Base-by-base conservation (phyloP, 2,797 vertebrate genomes). In the Gymnocypris eckloni region DNA sequence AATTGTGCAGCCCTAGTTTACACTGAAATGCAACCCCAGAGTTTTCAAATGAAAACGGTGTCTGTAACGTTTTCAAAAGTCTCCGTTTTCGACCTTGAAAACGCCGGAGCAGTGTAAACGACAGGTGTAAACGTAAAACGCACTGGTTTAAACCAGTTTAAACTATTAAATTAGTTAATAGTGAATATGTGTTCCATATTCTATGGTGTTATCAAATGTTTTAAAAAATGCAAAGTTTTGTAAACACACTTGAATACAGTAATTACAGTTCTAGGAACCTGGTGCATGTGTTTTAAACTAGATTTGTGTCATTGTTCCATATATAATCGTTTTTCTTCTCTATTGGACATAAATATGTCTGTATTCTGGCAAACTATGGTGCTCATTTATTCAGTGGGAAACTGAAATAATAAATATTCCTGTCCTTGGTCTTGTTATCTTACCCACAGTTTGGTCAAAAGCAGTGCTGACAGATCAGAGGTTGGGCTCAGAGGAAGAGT, bases 361-460 rank as follows among this genome's bases (percentile, higher is more conserved):
- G 11, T 87, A 22, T 41, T 86, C 56, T 73, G 48, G 77, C 25
- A 33, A 22, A 77, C 15, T 22, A 18, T 41, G 50, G 45, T 64
- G 4, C 22, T 59, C 64, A 18, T 69, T 81, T 43, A 50, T 75
- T 82, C 70, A 71, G 41, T 52, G 61, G 78, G 78, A 76, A 77
- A 69, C 50, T 50, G 28, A 75, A 83, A 76, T 76, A 2, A 66
- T 39, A 83, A 83, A 50, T 66, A 43, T 83, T 64, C 7, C 16
- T 13, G 11, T 82, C 50, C 80, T 76, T 71, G 83, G 80, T 75
- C 61, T 83, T 89, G 83, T 87, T 80, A 85, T 87, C 75, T 80
- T 54, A 87, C 37, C 64, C 84, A 83, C 83, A 83, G 52, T 83
- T 80, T 83, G 69, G 88, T 84, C 77, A 79, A 75, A 87, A 87